Evolutionary conservation across 2,888 invertebrate genomes (phyloP), one percentile per base, ranked within the genome.

Genomic region (Eupithecia abbreviata): DNA sequence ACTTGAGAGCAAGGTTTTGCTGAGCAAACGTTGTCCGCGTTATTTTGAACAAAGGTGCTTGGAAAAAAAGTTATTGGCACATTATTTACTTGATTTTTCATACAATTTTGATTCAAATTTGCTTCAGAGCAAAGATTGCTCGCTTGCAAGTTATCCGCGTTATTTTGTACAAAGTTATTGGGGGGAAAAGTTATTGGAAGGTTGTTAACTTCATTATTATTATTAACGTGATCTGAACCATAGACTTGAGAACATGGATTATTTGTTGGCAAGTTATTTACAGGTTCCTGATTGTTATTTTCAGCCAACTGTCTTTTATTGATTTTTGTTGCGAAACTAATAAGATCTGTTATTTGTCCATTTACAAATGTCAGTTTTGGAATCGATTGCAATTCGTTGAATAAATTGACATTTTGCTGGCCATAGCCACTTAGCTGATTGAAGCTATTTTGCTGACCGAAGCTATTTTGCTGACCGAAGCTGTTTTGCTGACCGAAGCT

Each of bases 291-390:
- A 41, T 6, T 43, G 72, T 82, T 84, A 74, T 82, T 84, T 13
- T 74, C 81, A 2, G 62, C 13, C 51, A 77, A 76, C 12, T 82
- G 65, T 73, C 80, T 80, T 67, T 77, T 81, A 42, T 75, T 74
- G 1, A 70, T 12, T 76, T 69, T 78, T 55, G 73, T 69, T 2
- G 70, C 74, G 42, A 76, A 49, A 62, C 76, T 70, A 13, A 71
- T 45, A 18, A 78, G 47, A 9, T 80, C 74, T 13, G 71, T 77
- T 15, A 75, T 43, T 15, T 76, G 62, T 72, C 42, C 62, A 62
- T 62, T 62, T 4, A 62, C 62, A 62, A 62, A 62, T 62, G 62
- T 4, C 18, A 62, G 0, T 30, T 73, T 71, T 67, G 68, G 70
- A 0, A 77, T 43, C 10, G 67, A 12, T 45, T 75, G 74, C 45